Evolutionary conservation across 1,140 invertebrate genomes (phyloP).

Genomic region (Apis dorsata): DNA sequence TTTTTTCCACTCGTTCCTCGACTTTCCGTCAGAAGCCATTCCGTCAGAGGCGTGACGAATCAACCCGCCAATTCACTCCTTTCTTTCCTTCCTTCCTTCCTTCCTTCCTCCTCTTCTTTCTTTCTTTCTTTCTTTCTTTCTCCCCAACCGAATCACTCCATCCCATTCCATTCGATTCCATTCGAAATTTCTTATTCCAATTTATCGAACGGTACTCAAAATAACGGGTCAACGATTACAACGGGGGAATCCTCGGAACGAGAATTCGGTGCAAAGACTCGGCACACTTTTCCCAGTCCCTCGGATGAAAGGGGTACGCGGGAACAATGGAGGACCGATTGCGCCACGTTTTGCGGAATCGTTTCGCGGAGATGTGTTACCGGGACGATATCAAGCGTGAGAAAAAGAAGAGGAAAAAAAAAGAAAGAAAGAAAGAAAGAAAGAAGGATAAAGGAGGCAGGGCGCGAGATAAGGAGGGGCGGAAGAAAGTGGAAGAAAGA

Average conservation of each 20-base stretch:
- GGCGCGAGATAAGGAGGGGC: no score
- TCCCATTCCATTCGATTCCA: neutral
- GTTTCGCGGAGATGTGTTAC: constrained; percentile 58
- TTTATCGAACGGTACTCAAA: neutral
- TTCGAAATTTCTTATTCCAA: neutral
- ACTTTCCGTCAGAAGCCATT: constrained; percentile 46
- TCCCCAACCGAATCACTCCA: no score
- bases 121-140: neutral
- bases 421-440: neutral
- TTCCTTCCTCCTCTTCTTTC: no score
- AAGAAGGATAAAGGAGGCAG: neutral
- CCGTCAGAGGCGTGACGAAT: constrained; percentile 27
- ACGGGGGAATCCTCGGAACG: neutral
- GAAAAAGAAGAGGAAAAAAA: neutral
- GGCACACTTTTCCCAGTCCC: neutral
- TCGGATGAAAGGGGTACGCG: constrained; percentile 13
- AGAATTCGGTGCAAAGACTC: neutral
- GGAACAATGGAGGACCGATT: constrained; percentile 57
- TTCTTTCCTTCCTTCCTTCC: no score
- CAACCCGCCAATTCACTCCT: neutral
- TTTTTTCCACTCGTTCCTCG: constrained; percentile 32
- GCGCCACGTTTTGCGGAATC: constrained; percentile 61
- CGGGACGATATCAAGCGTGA: constrained; percentile 28
- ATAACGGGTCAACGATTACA: constrained; percentile 30
- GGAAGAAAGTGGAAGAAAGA: neutral